phyloP scores from a whole-genome alignment of 2,113 vertebrate species.

The Leptosomus discolor region DNA sequence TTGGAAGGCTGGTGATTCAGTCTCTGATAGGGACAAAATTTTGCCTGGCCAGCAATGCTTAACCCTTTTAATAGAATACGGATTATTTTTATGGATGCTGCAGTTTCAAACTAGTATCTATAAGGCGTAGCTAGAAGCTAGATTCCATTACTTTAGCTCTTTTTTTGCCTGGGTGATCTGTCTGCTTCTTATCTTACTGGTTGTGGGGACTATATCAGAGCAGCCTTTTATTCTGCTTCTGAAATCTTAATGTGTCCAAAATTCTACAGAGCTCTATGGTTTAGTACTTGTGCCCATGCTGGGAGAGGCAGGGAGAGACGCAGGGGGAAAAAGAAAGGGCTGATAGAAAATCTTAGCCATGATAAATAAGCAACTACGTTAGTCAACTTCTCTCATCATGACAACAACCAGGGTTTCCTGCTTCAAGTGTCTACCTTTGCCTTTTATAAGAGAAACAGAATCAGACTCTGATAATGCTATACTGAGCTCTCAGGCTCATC shows the following conservation, averaged over 20 bases:
- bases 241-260: neutral
- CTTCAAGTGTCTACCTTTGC: neutral
- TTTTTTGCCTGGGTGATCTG: neutral
- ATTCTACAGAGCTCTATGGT: neutral
- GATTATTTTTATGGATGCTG: conserved; percentile 30
- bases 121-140: conserved; percentile 16
- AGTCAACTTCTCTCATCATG: neutral
- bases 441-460: neutral
- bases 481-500: neutral
- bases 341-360: neutral
- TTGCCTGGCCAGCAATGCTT: neutral
- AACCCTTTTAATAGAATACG: neutral
- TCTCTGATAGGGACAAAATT: neutral
- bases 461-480: neutral
- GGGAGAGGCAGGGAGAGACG: no score
- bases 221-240: neutral
- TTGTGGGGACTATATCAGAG: neutral
- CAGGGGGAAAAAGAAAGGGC: neutral
- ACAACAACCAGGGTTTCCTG: neutral
- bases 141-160: conserved; percentile 16
- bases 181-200: neutral
- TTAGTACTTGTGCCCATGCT: neutral
- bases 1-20: neutral
- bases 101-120: neutral
- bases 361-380: neutral